Evolutionary conservation across 2,888 invertebrate genomes (phyloP), one percentile per base, ranked within the genome.

Genomic region (Boloria euphrosyne): DNA sequence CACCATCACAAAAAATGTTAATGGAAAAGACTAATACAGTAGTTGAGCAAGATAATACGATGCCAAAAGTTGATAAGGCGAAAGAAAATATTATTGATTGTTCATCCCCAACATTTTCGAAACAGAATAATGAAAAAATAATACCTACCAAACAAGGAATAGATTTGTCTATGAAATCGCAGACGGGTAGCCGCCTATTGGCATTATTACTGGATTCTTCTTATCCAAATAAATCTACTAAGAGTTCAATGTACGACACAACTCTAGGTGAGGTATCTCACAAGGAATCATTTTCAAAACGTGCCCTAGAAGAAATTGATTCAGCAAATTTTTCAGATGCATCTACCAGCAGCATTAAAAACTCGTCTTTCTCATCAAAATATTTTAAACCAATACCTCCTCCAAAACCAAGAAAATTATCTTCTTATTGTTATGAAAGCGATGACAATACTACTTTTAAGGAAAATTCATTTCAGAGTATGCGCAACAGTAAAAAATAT

Each of bases 1-100:
- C 96, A 0, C 96, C 96, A 0, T 94, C 95, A 5, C 96, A 96
- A 80, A 93, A 94, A 78, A 90, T 92, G 77, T 85, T 94, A 52
- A 90, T 94, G 79, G 93, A 94, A 66, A 93, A 93, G 76, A 92
- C 93, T 18, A 92, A 91, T 51, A 87, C 89, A 55, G 79, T 92
- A n/a, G 83, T 90, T 55, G 79, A 79, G 38, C 89, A 93, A 74
- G 86, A 90, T 70, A 93, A 93, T 72, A 93, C 94, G 1, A 94
- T 94, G 75, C 93, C 72, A 49, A 53, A 17, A 13, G 14, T 5
- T 57, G 16, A 47, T 53, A 62, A 67, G 47, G 13, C 60, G 10
- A 44, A 47, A n/a, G n/a, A 53, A n/a, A 54, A 49, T 57, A 13
- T 10, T 6, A 14, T 16, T 18, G 13, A 49, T 17, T 27, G 7